A percentile compares a stretch with the other conserved stretches of the same genome.
phyloP scores from a whole-genome alignment of 2,113 vertebrate genomes.

The Protomyctophum bolini region DNA sequence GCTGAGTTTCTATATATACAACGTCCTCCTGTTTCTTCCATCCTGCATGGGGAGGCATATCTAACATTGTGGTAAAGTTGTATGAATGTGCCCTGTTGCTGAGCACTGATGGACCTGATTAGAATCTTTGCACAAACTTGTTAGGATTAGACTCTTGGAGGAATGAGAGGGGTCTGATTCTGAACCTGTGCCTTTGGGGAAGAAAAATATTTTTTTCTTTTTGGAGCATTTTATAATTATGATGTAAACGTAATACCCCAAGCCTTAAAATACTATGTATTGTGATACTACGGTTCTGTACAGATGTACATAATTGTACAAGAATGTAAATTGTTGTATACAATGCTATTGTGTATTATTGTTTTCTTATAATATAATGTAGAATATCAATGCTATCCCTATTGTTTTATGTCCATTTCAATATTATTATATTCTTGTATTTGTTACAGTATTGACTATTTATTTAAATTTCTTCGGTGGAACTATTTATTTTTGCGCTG shows the following conservation, averaged over 20 bases:
- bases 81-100: constrained; percentile 68
- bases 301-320: constrained; percentile 76
- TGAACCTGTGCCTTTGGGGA: constrained; percentile 65
- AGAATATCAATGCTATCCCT: constrained; percentile 66
- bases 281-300: constrained; percentile 80
- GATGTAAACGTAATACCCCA: constrained; percentile 66
- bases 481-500: constrained; percentile 83
- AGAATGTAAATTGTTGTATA: constrained; percentile 80
- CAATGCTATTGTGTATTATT: constrained; percentile 72
- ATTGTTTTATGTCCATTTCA: constrained; percentile 64
- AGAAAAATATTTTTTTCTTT: constrained; percentile 47
- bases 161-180: constrained; percentile 67
- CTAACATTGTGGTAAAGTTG: constrained; percentile 69
- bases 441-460: constrained; percentile 84
- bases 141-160: constrained; percentile 69
- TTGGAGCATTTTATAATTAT: constrained; percentile 29
- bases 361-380: constrained; percentile 75
- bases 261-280: constrained; percentile 85
- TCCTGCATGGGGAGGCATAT: constrained; percentile 53
- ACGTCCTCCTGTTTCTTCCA: constrained; percentile 43
- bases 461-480: constrained; percentile 76
- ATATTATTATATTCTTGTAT: constrained; percentile 69
- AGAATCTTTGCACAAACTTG: constrained; percentile 80
- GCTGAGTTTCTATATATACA: constrained; percentile 48
- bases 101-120: constrained; percentile 77